Base-by-base conservation (phyloP, 2,888 invertebrate genomes). In the Macaria liturata region DNA sequence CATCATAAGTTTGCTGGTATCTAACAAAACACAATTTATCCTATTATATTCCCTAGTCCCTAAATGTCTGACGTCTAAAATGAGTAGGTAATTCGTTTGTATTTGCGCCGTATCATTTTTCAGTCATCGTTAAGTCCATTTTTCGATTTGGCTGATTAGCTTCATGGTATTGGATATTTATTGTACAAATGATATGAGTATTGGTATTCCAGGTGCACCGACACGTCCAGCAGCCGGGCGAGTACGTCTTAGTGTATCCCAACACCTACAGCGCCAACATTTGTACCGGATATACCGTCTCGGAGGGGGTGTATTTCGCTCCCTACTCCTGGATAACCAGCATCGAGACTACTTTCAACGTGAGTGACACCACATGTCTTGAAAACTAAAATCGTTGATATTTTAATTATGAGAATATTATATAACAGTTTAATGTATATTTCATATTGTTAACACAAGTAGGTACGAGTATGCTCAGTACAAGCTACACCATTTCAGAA, bases 281-380 rank as follows among this genome's bases (percentile, higher is more conserved):
- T 61, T 96, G 96, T 65, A 97, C 97, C 0, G 98, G 98, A 0
- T 98, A 96, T 78, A 95, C 96, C 0, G 95, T 98, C 0, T 97
- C 98, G 0, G 98, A 99, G 79, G 98, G 98, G 75, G 97, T 98
- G 0, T 98, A 98, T 80, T 98, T 97, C 74, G 98, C 98, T 0
- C 95, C 96, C 5, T 91, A 94, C 1, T 93, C 94, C 0, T 98
- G 98, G 97, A 88, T 98, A 0, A 91, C 94, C 50, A 91, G 93
- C 3, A 95, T 97, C 0, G 93, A 94, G 67, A 90, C 93, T 71
- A 95, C 95, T 31, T 97, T 97, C 74, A 93, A 95, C 85, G 96
- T 95, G 9, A 40, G 34, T 57, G 32, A 49, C 54, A 37, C 5
- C 34, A 37, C 7, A 37, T 37, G 4, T 9, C 42, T n/a, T n/a